Base-by-base conservation (phyloP, 2,888 invertebrate genomes). In the Monochamus alternatus region DNA sequence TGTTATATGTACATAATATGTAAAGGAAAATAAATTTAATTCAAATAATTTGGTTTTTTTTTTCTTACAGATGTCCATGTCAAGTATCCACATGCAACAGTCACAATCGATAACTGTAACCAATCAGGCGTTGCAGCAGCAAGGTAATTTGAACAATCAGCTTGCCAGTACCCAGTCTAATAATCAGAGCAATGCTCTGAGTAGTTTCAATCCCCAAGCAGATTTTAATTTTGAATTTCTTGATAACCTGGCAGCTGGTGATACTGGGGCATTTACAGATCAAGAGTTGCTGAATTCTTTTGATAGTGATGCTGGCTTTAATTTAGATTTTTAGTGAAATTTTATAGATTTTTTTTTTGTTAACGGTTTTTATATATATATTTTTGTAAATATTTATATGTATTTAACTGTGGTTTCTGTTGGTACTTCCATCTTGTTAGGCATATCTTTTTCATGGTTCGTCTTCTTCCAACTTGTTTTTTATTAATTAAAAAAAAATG, bases 191-290 rank as follows among this genome's bases (percentile, higher is more conserved):
- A 87, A 83, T 69, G 83, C 90, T 83, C 88, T 91, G 84, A 89
- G 90, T 85, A 91, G 89, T 86, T 87, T 90, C 70, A 90, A 90
- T 78, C 90, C 90, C 73, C 88, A 91, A 78, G 87, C 89, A 5
- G 95, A 96, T 89, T 95, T 96, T 89, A 94, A 93, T 88, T 92
- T 96, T 84, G 96, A 96, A 91, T 95, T 96, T 90, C 91, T 96
- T 78, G 96, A 96, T 88, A 95, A 94, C 89, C 92, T 96, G 88
- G 93, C 94, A 73, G 91, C 94, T 82, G 92, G 92, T 68, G 96
- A 96, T 88, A 92, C 94, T 76, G 92, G 92, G 85, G 93, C 92
- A 86, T 94, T 95, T 89, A 93, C 94, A 84, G 95, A 95, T 75
- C 95, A 96, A 87, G 96, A 96, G 87, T 90, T 96, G 79, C 91